These are phyloP conservation scores for Adelognathus sp. DNA, from an alignment of 2,888 invertebrate genomes.

Conservation along the genomic window DNA sequence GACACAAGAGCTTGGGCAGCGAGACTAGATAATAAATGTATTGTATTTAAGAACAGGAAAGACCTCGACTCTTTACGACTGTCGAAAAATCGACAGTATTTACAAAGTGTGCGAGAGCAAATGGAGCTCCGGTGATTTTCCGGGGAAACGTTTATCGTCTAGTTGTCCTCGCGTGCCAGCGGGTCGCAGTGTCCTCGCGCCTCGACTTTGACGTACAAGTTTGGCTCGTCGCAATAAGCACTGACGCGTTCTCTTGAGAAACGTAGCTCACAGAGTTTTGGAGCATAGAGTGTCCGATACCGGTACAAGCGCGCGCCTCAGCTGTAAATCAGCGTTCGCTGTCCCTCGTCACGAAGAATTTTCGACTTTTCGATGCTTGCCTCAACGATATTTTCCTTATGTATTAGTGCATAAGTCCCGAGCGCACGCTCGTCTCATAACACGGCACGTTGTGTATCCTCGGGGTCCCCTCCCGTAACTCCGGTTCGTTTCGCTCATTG, in stretches of 20 bases:
- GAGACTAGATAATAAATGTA: background rate
- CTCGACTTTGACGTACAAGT: background rate
- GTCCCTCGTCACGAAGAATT: background rate
- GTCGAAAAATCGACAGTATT: background rate
- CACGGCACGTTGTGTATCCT: background rate
- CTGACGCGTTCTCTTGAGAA: too few species aligned
- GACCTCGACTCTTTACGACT: slow-evolving; percentile 4
- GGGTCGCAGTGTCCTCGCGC: slow-evolving; percentile 68
- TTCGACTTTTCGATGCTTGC: background rate
- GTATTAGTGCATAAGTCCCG: background rate
- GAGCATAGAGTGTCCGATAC: slow-evolving; percentile 1
- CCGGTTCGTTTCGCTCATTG: slow-evolving; percentile 61
- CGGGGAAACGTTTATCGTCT: slow-evolving; percentile 42
- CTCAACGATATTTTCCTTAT: background rate
- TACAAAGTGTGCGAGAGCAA: background rate
- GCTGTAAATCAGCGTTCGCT: slow-evolving; percentile 38
- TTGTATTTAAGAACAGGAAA: too few species aligned
- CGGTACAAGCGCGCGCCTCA: slow-evolving; percentile 4
- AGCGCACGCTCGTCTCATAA: slow-evolving; percentile 9
- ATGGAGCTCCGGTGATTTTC: background rate
- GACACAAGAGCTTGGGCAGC: background rate
- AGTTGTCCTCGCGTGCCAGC: slow-evolving; percentile 73
- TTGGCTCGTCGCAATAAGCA: background rate
- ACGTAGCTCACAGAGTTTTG: too few species aligned
- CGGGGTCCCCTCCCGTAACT: background rate